Conservation (phyloP, 2,797 vertebrate genomes). For the Poecilia picta region DNA sequence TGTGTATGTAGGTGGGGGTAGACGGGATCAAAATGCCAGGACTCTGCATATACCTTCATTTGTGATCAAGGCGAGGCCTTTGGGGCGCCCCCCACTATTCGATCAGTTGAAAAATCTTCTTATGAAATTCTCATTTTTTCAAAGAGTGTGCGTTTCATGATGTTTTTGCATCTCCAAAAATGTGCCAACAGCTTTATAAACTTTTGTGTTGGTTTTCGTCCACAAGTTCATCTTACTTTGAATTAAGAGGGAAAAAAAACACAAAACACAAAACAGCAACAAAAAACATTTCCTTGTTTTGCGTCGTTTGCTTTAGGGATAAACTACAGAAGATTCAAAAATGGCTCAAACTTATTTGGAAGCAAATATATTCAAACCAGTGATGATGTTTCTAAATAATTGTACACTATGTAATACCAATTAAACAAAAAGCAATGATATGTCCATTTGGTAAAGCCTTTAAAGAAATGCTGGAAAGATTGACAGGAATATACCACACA, state of each 20-base stretch:
- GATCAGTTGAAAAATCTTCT: slow-evolving; percentile 61
- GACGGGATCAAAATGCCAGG: slow-evolving; percentile 64
- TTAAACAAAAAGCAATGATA: neutral
- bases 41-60: slow-evolving; percentile 66
- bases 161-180: slow-evolving; percentile 71
- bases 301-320: slow-evolving; percentile 31
- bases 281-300: slow-evolving; percentile 23
- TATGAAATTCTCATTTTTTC: slow-evolving; percentile 69
- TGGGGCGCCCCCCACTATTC: slow-evolving; percentile 59
- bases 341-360: slow-evolving; percentile 24
- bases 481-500: neutral
- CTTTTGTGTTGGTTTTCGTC: slow-evolving; percentile 53
- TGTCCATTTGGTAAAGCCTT: neutral
- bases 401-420: neutral
- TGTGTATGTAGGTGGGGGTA: slow-evolving; percentile 22
- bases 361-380: neutral
- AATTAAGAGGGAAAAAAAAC: slow-evolving; percentile 38
- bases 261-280: slow-evolving; percentile 5
- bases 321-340: slow-evolving; percentile 12
- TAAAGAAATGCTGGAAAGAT: neutral
- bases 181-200: slow-evolving; percentile 69
- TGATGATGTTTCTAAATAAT: neutral
- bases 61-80: slow-evolving; percentile 74
- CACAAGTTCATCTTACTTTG: slow-evolving; percentile 50
- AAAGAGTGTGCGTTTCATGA: slow-evolving; percentile 59